Conservation (phyloP, 2,113 vertebrate genomes). For the Aspiorhynchus laticeps region DNA sequence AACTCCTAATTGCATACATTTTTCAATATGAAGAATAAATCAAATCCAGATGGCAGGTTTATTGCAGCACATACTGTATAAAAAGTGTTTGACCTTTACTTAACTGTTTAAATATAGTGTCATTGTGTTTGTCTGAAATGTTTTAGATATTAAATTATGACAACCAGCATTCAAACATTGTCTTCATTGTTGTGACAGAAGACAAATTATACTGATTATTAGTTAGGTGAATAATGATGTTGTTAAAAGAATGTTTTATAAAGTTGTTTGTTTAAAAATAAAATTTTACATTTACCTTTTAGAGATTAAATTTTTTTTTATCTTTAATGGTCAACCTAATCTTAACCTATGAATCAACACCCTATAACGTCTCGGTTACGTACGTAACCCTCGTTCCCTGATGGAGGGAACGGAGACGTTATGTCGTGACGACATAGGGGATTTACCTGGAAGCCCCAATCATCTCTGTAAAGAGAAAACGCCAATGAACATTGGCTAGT, state of each 20-base stretch:
- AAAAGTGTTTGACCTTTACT: neutral
- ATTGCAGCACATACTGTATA: neutral
- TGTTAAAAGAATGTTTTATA: neutral
- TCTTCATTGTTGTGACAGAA: neutral
- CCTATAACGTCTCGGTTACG: no score
- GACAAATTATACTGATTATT: neutral
- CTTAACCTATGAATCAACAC: neutral
- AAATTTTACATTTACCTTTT: no score
- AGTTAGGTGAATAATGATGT: neutral
- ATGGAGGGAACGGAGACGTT: no score
- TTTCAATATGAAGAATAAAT: neutral
- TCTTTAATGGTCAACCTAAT: neutral
- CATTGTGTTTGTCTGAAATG: neutral
- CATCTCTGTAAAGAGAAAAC: no score
- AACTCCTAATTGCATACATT: neutral
- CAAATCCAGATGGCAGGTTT: neutral
- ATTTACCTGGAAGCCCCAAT: no score
- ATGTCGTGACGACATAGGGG: no score
- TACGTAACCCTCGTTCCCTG: no score
- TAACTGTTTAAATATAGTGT: neutral
- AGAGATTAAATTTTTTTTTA: no score
- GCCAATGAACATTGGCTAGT: no score
- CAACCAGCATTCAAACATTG: neutral
- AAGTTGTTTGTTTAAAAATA: neutral
- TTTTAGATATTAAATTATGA: constrained; percentile 8